Percentiles rank a stretch among this genome's conserved stretches.
Conservation (phyloP, 2,888 invertebrate species). For the Cetonia aurata region DNA sequence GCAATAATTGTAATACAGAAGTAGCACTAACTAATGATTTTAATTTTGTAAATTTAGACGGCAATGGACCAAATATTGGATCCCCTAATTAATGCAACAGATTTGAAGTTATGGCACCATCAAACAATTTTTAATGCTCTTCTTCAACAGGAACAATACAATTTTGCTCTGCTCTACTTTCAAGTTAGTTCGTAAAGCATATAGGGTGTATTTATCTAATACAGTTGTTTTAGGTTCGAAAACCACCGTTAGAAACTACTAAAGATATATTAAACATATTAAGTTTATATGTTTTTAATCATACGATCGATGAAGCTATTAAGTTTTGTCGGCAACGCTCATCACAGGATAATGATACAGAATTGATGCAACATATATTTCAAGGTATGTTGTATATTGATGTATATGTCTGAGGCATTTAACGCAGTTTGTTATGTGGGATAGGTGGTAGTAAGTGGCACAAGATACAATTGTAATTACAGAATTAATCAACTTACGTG, state of each 20-base stretch:
- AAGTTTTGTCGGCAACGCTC: slow-evolving; percentile 73
- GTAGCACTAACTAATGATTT: too few relatives aligned
- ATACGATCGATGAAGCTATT: slow-evolving; percentile 75
- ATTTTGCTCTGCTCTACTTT: slow-evolving; percentile 78
- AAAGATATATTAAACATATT: slow-evolving; percentile 71
- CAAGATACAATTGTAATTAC: too few relatives aligned
- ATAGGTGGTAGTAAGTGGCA: too few relatives aligned
- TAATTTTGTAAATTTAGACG: slow-evolving; percentile 66
- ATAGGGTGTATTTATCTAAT: slow-evolving; percentile 10
- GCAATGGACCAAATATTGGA: slow-evolving; percentile 77
- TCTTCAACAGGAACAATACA: slow-evolving; percentile 76
- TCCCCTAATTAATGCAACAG: slow-evolving; percentile 69
- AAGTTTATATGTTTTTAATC: slow-evolving; percentile 74
- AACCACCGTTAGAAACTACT: slow-evolving; percentile 59
- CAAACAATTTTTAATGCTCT: slow-evolving; percentile 75
- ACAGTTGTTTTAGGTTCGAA: slow-evolving; percentile 62
- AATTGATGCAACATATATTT: slow-evolving; percentile 73
- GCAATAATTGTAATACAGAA: too few relatives aligned
- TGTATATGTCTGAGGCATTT: too few relatives aligned
- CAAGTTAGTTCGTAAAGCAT: slow-evolving; percentile 65
- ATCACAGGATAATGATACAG: slow-evolving; percentile 60
- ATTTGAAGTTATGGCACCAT: slow-evolving; percentile 81
- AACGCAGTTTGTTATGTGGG: too few relatives aligned
- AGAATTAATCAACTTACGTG: too few relatives aligned
- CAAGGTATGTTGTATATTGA: slow-evolving; percentile 68